Evolutionary conservation across 2,888 invertebrate species (phyloP).

Genomic region (Athalia rosae): DNA sequence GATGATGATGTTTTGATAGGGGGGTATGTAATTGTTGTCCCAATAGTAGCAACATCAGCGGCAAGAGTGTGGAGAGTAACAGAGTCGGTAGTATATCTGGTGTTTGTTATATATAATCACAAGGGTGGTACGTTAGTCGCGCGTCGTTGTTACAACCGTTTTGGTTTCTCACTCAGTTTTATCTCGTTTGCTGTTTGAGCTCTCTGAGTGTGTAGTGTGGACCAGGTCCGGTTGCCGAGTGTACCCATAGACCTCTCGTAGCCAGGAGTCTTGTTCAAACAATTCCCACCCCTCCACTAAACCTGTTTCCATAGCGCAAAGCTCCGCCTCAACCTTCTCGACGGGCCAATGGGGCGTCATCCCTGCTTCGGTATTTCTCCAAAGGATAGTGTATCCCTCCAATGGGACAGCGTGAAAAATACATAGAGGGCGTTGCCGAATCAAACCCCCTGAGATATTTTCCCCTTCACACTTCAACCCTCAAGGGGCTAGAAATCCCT

Average conservation of each 20-base stretch:
- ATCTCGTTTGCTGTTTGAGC: constrained; percentile 6
- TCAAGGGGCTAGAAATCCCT: too few species aligned
- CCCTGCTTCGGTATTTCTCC: constrained; percentile 24
- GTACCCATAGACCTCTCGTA: constrained; percentile 70
- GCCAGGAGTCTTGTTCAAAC: constrained; percentile 72
- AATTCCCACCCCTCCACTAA: constrained; percentile 55
- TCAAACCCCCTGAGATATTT: too few species aligned
- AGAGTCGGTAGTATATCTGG: background rate
- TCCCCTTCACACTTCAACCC: too few species aligned
- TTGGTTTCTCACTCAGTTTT: constrained; percentile 18
- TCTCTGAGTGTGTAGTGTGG: constrained; percentile 68
- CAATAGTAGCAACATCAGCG: constrained; percentile 52
- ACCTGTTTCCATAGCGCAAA: constrained; percentile 24
- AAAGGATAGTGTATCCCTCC: background rate
- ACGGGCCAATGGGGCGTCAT: constrained; percentile 9
- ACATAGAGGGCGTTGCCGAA: too few species aligned
- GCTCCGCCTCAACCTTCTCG: constrained; percentile 1
- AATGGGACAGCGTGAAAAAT: too few species aligned
- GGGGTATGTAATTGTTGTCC: constrained; percentile 58
- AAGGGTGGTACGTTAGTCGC: background rate
- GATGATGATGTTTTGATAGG: constrained; percentile 57
- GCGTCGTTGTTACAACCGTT: background rate
- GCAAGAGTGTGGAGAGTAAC: too few species aligned
- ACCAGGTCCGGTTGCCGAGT: constrained; percentile 72
- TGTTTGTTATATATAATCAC: background rate